Evolutionary conservation across 2,113 vertebrate genomes (phyloP), one percentile per base, ranked within the genome.

Genomic region (Zonotrichia leucophrys): DNA sequence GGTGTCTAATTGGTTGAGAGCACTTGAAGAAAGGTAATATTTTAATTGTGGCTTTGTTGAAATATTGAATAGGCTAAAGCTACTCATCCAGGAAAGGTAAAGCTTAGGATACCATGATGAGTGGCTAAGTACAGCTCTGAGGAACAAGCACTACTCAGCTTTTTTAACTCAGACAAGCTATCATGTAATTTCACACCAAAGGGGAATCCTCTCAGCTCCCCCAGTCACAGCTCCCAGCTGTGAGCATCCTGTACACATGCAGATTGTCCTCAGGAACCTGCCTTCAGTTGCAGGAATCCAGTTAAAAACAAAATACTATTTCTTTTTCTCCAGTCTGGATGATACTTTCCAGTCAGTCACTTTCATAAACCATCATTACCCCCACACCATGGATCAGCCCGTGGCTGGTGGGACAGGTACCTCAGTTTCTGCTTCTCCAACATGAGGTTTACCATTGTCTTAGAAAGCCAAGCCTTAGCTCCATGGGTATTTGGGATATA

Each of bases 1-100:
- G 1, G 41, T 98, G 63, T 95, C 5, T 93, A 97, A 55, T 0
- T 79, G 56, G 97, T 81, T 17, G 96, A 92, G 73, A 27, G 97
- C 94, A 42, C 79, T 97, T 75, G 0, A 41, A 25, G 2, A 8
- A 24, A 97, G 93, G 98, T 98, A 77, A 39, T 12, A 20, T 37
- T 94, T 75, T 60, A 52, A 68, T 22, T 75, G 19, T 11, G 63
- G 9, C 6, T 84, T 75, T 64, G 6, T 76, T 91, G 37, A 73
- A 76, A 60, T 56, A 46, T 35, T 8, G 2, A 88, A 80, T 2
- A 56, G 31, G 15, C 15, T 5, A 13, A 47, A 93, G 55, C 15
- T 62, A 44, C 12, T 87, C 13, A 70, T 59, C 7, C 19, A 73
- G 25, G 19, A 30, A 67, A 41, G 24, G 18, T 33, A 83, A 85